phyloP scores from a whole-genome alignment of 2,888 invertebrate species.

The Agriotes lineatus region DNA sequence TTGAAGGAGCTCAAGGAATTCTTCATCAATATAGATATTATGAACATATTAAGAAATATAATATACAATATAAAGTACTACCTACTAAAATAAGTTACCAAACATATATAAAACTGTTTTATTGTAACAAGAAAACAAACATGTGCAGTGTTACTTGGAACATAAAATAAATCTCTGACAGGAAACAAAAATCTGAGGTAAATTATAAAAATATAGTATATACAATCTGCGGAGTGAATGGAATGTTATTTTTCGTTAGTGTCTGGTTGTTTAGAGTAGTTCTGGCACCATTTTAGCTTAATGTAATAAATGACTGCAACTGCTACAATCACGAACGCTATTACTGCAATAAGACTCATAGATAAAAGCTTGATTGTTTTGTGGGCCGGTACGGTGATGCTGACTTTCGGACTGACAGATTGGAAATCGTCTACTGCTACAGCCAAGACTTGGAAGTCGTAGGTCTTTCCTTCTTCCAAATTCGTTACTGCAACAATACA shows the following conservation, averaged over 20 bases:
- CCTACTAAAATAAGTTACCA: not conserved
- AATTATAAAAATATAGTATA: constrained; percentile 18
- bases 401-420: constrained; percentile 74
- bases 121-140: not conserved
- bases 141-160: not conserved
- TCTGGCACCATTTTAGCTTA: constrained; percentile 64
- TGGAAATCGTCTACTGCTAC: constrained; percentile 72
- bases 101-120: not conserved
- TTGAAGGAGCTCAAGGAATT: too few species aligned
- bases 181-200: not conserved
- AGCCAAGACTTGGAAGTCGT: constrained; percentile 81
- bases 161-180: constrained; percentile 1
- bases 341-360: constrained; percentile 77
- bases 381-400: constrained; percentile 78
- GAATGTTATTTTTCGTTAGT: constrained; percentile 12
- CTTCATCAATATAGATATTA: too few species aligned
- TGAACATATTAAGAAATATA: too few species aligned
- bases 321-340: constrained; percentile 76
- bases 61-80: too few species aligned
- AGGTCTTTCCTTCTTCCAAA: constrained; percentile 79
- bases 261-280: constrained; percentile 29
- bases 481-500: constrained; percentile 73
- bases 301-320: constrained; percentile 74
- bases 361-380: constrained; percentile 78
- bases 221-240: constrained; percentile 3